phyloP scores from a whole-genome alignment of 35 echinoderm and acorn worm species.

The Anneissia japonica region DNA sequence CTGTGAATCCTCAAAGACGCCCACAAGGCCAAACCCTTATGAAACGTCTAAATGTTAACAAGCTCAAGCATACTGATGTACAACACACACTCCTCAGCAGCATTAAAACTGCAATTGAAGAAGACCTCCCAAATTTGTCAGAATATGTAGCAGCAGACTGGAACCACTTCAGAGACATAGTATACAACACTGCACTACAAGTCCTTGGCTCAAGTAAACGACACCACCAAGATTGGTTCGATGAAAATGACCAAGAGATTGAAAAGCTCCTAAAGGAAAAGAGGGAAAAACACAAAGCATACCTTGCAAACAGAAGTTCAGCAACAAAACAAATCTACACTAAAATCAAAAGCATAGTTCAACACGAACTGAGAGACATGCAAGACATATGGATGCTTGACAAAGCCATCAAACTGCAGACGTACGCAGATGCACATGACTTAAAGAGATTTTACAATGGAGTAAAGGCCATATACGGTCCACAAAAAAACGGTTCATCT shows the following conservation, averaged over 20 bases:
- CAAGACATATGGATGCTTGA: background rate
- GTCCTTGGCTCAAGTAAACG: background rate
- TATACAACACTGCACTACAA: constrained; percentile 21
- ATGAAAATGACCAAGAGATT: constrained; percentile 7
- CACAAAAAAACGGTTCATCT: background rate
- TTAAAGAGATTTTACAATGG: constrained; percentile 30
- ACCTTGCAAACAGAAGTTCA: background rate
- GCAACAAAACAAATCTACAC: background rate
- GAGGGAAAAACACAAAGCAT: background rate
- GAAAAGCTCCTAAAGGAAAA: background rate
- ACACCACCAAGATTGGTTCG: constrained; percentile 10
- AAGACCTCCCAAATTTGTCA: background rate
- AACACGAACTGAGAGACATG: background rate
- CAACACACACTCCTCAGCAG: background rate
- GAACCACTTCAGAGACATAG: background rate
- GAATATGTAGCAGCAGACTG: background rate
- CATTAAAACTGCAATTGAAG: too few relatives aligned
- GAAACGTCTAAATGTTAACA: constrained; percentile 12
- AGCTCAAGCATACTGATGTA: too few relatives aligned
- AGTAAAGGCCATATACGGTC: constrained; percentile 34
- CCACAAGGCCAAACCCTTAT: background rate
- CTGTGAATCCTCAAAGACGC: background rate
- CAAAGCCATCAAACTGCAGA: constrained; percentile 20
- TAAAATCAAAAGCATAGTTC: background rate
- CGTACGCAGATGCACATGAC: constrained; percentile 26